Conservation (phyloP, 2,797 vertebrate genomes). For the Sebastes ruberrimus region DNA sequence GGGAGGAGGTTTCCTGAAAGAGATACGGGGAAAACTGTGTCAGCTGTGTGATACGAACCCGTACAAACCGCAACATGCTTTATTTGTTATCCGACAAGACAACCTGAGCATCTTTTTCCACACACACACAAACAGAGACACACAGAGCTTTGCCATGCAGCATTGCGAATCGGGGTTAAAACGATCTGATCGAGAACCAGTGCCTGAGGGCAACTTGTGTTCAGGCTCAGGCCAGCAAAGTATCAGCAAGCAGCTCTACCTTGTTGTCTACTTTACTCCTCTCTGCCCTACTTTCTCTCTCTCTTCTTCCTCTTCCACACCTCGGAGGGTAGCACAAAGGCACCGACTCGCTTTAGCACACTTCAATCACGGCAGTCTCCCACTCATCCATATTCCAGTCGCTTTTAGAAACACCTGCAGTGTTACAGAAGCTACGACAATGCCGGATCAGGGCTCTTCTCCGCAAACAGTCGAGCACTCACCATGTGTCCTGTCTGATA, state of each 20-base stretch:
- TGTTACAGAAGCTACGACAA: slow-evolving; percentile 18
- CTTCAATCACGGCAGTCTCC: slow-evolving; percentile 60
- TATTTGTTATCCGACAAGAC: slow-evolving; percentile 24
- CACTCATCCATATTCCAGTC: slow-evolving; percentile 64
- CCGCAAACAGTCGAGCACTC: slow-evolving; percentile 1
- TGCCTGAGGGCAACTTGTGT: slow-evolving; percentile 50
- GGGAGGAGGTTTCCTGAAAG: slow-evolving; percentile 64
- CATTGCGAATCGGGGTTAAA: slow-evolving; percentile 44
- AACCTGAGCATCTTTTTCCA: slow-evolving; percentile 18
- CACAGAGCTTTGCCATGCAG: slow-evolving; percentile 38
- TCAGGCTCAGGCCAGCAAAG: slow-evolving; percentile 39
- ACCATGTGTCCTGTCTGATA: slow-evolving; percentile 27
- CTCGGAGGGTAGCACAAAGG: slow-evolving; percentile 47
- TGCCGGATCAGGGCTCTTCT: slow-evolving; percentile 27
- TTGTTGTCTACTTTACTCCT: slow-evolving; percentile 45
- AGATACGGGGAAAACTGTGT: slow-evolving; percentile 47
- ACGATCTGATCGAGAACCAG: slow-evolving; percentile 58
- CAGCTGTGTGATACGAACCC: slow-evolving; percentile 37
- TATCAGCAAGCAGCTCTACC: slow-evolving; percentile 53
- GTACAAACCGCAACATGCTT: slow-evolving; percentile 23
- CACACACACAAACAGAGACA: not conserved
- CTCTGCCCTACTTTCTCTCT: slow-evolving; percentile 66
- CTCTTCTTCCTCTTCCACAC: slow-evolving; percentile 31
- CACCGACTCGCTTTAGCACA: slow-evolving; percentile 51
- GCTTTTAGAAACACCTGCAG: slow-evolving; percentile 52